Evolutionary conservation across 2,113 vertebrate genomes (phyloP).

Genomic region (Myodes glareolus): DNA sequence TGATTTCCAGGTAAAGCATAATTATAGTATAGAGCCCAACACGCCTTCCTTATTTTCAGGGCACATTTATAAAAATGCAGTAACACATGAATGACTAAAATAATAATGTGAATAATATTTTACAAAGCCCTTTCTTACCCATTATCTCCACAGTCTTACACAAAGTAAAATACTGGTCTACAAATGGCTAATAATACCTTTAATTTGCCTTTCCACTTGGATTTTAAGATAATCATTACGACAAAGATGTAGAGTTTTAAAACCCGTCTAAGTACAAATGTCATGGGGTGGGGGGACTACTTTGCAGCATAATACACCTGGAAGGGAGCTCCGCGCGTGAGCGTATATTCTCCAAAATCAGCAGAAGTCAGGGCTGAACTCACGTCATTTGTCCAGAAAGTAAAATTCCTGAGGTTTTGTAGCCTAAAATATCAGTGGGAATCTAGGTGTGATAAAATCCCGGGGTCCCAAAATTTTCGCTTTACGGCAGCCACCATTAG

Average conservation of each 20-base stretch:
- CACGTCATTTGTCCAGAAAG: not conserved
- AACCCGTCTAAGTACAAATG: conserved; percentile 16
- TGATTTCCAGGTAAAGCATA: conserved; percentile 52
- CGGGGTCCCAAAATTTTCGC: not conserved
- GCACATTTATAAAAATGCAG: conserved; percentile 36
- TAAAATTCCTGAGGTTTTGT: not conserved
- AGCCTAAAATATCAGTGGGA: not conserved
- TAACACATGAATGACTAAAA: conserved; percentile 48
- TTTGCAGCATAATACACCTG: not conserved
- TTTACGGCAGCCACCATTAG: not conserved
- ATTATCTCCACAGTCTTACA: conserved; percentile 49
- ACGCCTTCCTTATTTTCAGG: conserved; percentile 51
- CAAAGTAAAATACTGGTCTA: conserved; percentile 36
- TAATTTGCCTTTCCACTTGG: conserved; percentile 48
- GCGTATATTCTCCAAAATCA: not conserved
- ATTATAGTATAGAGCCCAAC: conserved; percentile 47
- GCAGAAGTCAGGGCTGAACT: not conserved
- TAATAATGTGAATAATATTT: conserved; percentile 49
- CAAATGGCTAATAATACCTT: conserved; percentile 58
- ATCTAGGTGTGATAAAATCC: not conserved
- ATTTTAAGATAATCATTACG: conserved; percentile 42
- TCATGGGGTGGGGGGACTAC: not conserved
- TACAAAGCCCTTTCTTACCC: conserved; percentile 4
- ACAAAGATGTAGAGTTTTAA: not conserved
- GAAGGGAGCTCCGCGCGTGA: not conserved